Evolutionary conservation across 2,113 vertebrate species (phyloP).

Genomic region (Saccopteryx bilineata): DNA sequence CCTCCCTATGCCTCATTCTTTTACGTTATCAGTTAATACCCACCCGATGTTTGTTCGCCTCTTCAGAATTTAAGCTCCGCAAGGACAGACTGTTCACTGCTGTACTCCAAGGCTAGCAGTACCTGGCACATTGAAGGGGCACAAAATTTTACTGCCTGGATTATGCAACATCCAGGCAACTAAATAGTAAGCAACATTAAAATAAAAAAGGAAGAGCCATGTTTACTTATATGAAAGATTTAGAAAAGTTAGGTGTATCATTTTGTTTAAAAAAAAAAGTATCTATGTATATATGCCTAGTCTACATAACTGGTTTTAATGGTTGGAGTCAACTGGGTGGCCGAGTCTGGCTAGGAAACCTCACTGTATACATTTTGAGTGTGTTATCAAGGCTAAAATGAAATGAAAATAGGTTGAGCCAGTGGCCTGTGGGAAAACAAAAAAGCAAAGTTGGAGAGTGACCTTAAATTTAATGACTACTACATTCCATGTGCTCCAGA

Average conservation of each 20-base stretch:
- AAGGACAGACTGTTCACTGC: background rate
- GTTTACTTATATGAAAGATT: background rate
- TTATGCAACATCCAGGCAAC: background rate
- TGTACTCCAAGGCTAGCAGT: background rate
- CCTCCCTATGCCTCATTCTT: background rate
- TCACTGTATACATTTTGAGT: background rate
- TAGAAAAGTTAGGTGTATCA: background rate
- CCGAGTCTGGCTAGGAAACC: background rate
- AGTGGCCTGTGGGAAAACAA: background rate
- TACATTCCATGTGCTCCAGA: background rate
- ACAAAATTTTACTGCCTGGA: background rate
- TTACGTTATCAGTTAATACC: background rate
- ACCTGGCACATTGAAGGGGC: background rate
- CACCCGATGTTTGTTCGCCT: background rate
- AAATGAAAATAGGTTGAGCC: background rate
- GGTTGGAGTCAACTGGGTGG: background rate
- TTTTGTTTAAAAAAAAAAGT: background rate
- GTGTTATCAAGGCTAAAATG: background rate
- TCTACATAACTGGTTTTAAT: background rate
- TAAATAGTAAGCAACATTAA: background rate
- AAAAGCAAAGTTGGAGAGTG: background rate
- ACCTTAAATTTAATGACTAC: background rate
- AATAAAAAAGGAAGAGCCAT: background rate
- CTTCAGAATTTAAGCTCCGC: constrained; percentile 39
- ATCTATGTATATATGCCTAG: background rate